Evolutionary conservation across 2,797 vertebrate genomes (phyloP).

Genomic region (Malurus splendens): DNA sequence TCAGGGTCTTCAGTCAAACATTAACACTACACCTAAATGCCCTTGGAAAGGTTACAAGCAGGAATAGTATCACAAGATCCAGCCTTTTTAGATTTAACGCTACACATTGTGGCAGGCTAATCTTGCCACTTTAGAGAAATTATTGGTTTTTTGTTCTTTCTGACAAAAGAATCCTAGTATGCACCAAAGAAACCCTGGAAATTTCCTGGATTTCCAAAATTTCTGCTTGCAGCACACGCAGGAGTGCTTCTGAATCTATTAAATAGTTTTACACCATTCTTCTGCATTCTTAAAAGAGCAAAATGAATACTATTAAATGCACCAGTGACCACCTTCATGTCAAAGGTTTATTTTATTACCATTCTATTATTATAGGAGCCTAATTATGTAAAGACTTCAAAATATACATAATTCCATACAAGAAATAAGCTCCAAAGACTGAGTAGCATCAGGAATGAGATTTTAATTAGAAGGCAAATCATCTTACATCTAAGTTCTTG

Average conservation of each 20-base stretch:
- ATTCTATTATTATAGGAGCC: neutral
- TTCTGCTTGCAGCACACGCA: neutral
- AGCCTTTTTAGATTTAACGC: neutral
- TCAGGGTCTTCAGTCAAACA: neutral
- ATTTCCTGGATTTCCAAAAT: neutral
- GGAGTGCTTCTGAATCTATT: neutral
- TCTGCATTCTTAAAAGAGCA: neutral
- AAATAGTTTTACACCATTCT: neutral
- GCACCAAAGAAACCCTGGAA: neutral
- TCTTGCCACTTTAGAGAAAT: neutral
- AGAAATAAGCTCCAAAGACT: neutral
- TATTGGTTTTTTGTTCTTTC: neutral
- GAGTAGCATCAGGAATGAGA: neutral
- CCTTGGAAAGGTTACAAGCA: neutral
- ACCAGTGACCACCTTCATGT: neutral
- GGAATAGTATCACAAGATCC: neutral
- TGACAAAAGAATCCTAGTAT: neutral
- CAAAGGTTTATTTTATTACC: neutral
- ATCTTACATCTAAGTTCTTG: neutral
- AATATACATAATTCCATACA: neutral
- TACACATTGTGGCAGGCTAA: neutral
- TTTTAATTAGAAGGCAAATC: neutral
- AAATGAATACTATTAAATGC: neutral
- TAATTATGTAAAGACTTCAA: neutral
- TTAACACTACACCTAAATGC: neutral